phyloP scores from a whole-genome alignment of 2,888 invertebrate genomes.

The Rapana venosa region DNA sequence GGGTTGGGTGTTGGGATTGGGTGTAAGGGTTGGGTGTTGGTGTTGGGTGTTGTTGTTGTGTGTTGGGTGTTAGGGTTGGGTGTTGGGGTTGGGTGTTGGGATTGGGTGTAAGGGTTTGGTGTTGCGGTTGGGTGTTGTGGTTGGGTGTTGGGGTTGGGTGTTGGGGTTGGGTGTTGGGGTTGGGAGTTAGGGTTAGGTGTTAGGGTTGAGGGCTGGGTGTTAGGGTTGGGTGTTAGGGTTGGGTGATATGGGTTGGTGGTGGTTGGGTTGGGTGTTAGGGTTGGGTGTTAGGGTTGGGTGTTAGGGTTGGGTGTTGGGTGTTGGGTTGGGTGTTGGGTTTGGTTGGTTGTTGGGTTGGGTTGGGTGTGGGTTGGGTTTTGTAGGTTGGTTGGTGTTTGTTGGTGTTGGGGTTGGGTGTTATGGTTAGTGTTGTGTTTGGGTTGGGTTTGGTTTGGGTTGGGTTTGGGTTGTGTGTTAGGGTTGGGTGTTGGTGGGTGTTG shows the following conservation, averaged over 20 bases:
- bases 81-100: no score
- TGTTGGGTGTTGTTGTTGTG: no score
- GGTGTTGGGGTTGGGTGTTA: background rate
- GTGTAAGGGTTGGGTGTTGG: no score
- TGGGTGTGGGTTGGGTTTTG: background rate
- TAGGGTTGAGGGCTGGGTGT: background rate
- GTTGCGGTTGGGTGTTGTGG: no score
- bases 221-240: background rate
- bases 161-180: no score
- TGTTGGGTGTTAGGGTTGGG: no score
- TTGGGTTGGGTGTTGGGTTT: background rate
- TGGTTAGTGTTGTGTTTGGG: background rate
- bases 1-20: no score
- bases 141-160: no score
- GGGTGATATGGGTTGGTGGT: no score
- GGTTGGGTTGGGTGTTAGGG: no score
- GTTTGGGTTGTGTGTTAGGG: background rate
- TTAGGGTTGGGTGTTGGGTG: background rate
- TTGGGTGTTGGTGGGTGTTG: background rate
- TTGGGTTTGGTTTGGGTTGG: background rate
- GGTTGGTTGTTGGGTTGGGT: background rate
- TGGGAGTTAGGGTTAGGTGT: background rate
- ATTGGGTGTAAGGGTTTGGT: no score
- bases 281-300: background rate
- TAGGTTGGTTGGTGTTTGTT: background rate